Base-by-base conservation (phyloP, 2,797 vertebrate species). In the Champsocephalus esox region DNA sequence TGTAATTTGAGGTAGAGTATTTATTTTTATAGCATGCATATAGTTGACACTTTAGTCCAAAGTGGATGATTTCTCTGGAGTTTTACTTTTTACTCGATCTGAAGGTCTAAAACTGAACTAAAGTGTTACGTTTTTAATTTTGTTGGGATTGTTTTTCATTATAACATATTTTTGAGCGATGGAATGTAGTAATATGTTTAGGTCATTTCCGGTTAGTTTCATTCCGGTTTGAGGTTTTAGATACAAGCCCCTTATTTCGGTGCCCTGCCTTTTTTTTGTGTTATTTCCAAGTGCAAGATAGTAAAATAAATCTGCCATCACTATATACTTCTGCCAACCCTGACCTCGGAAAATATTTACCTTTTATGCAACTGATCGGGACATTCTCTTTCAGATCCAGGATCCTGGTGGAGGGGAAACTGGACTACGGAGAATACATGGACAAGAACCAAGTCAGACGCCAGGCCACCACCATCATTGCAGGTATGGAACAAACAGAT, bases 381-480 rank as follows among this genome's bases (percentile, higher is more conserved):
- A 83, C 1, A 24, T 64, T 70, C 3, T 34, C 13, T 60, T 61
- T 56, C 82, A 99, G 98, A 49, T 89, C 97, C 43, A 95, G 98
- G 69, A 64, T 99, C 64, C 96, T 94, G 0, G 96, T 99, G 43
- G 98, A 99, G 91, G 98, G 98, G 9, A 99, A 99, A 81, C 91
- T 99, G 71, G 98, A 99, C 87, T 99, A 99, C 7, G 98, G 98
- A 0, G 98, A 99, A 89, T 99, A 99, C 1, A 92, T 94, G 3
- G 98, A 99, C 88, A 99, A 98, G 87, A 99, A 98, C 90, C 98
- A 97, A 0, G 95, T 99, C 64, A 93, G 96, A 65, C 93, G 98
- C 8, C 98, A 99, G 88, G 98, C 97, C 54, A 99, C 98, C 56
- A 99, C 97, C 62, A 95, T 99, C 88, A 97, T 99, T 56, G 98